Conservation (phyloP, 2,797 vertebrate species). For the Sebastes iracundus region DNA sequence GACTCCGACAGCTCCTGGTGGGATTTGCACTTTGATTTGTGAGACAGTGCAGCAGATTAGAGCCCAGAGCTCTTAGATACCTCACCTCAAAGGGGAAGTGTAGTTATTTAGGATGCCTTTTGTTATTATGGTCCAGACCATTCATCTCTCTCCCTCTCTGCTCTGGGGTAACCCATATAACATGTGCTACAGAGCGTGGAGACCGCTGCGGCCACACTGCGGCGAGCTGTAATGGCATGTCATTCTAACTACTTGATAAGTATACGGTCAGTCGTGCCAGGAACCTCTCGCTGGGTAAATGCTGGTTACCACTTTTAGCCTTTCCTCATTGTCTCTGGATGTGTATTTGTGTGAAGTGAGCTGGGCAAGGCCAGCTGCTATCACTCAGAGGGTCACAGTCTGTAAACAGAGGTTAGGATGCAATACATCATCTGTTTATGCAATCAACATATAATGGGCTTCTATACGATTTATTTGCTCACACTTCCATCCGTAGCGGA, state of each 20-base stretch:
- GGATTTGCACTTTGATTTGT: conserved; percentile 57
- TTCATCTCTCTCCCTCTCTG: conserved; percentile 29
- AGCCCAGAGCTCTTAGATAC: conserved; percentile 48
- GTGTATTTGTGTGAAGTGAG: conserved; percentile 61
- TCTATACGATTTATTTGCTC: conserved; percentile 42
- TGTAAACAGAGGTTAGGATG: conserved; percentile 50
- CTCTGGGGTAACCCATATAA: conserved; percentile 58
- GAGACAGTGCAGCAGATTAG: conserved; percentile 40
- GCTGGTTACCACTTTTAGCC: conserved; percentile 83
- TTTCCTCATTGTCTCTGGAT: conserved; percentile 79
- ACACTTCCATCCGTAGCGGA: conserved; percentile 14
- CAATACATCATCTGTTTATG: conserved; percentile 8
- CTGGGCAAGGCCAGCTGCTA: conserved; percentile 60
- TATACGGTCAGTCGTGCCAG: conserved; percentile 72
- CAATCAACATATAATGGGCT: conserved; percentile 33
- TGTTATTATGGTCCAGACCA: conserved; percentile 61
- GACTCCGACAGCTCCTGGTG: conserved; percentile 21
- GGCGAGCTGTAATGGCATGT: conserved; percentile 77
- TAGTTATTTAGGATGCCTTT: conserved; percentile 71
- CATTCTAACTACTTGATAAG: conserved; percentile 83
- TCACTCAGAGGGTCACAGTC: conserved; percentile 37
- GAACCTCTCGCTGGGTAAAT: conserved; percentile 79
- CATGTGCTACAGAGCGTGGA: conserved; percentile 60
- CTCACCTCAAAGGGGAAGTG: conserved; percentile 59
- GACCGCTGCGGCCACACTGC: conserved; percentile 66